A percentile compares a stretch with the other conserved stretches of the same genome.
Evolutionary conservation across 2,113 vertebrate species (phyloP).

Genomic region (Cephalopterus ornatus): DNA sequence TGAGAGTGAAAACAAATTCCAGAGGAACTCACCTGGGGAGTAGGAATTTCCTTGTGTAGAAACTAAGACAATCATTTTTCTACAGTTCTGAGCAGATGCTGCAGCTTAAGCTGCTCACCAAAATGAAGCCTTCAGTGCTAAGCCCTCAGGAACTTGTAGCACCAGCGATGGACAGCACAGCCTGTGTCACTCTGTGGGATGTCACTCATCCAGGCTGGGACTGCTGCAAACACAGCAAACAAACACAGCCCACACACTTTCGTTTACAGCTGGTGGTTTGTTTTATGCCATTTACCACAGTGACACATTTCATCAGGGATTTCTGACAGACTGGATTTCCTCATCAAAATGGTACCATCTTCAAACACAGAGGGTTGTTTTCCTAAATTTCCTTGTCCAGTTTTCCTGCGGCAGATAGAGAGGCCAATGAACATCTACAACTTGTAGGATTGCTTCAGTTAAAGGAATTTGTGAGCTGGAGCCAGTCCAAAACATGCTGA

Average conservation of each 20-base stretch:
- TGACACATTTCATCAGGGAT: background rate
- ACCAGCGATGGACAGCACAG: background rate
- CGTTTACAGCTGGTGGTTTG: background rate
- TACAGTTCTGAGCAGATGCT: slow-evolving; percentile 42
- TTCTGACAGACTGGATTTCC: background rate
- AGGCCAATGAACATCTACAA: background rate
- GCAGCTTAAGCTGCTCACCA: background rate
- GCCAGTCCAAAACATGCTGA: background rate
- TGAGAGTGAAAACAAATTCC: slow-evolving; percentile 6
- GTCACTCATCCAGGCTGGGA: background rate
- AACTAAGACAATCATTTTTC: background rate
- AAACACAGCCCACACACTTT: background rate
- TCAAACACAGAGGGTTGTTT: background rate
- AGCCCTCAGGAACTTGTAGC: slow-evolving; percentile 21
- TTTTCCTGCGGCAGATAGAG: background rate
- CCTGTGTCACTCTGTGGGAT: background rate
- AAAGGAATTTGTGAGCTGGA: background rate
- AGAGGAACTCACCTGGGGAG: background rate
- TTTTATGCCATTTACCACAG: background rate
- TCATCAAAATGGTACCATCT: background rate
- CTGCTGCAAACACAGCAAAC: background rate
- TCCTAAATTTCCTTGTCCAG: background rate
- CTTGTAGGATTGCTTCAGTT: background rate
- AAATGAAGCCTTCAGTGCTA: background rate
- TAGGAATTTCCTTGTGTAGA: slow-evolving; percentile 26